phyloP scores from a whole-genome alignment of 2,113 vertebrate species.

The Trichomycterus rosablanca region DNA sequence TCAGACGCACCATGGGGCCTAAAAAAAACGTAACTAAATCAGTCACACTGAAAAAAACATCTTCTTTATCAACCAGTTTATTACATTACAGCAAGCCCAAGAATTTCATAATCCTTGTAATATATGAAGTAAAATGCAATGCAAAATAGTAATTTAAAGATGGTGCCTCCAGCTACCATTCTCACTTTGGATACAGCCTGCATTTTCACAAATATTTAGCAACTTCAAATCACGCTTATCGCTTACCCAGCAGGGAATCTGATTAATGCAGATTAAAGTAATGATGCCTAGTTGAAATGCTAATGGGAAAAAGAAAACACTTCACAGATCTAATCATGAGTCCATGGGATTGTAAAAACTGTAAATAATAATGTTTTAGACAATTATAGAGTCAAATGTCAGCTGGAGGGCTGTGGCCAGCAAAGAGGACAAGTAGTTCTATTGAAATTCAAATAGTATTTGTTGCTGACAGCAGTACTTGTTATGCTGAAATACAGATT shows the following conservation, averaged over 20 bases:
- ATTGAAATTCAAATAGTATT: conserved; percentile 43
- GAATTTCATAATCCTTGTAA: neutral
- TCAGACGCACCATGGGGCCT: conserved; percentile 69
- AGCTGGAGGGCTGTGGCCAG: conserved; percentile 15
- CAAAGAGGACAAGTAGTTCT: conserved; percentile 22
- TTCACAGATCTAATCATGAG: conserved; percentile 10
- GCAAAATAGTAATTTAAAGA: neutral
- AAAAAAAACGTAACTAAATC: conserved; percentile 10
- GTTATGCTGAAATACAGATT: conserved; percentile 2
- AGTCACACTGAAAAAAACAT: neutral
- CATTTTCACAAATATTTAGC: conserved; percentile 2
- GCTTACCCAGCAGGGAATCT: neutral
- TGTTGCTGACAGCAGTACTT: conserved; percentile 27
- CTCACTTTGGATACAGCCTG: neutral
- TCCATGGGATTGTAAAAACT: conserved; percentile 8
- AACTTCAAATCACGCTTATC: neutral
- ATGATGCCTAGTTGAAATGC: conserved; percentile 6
- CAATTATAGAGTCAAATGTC: conserved; percentile 38
- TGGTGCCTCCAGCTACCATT: neutral
- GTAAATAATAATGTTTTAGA: conserved; percentile 11
- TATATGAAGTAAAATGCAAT: conserved; percentile 9
- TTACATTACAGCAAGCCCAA: neutral
- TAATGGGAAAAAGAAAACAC: conserved; percentile 17
- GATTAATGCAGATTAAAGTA: conserved; percentile 2
- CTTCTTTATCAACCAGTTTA: neutral